Conservation (phyloP, 1,140 invertebrate species). For the Planococcus citri region DNA sequence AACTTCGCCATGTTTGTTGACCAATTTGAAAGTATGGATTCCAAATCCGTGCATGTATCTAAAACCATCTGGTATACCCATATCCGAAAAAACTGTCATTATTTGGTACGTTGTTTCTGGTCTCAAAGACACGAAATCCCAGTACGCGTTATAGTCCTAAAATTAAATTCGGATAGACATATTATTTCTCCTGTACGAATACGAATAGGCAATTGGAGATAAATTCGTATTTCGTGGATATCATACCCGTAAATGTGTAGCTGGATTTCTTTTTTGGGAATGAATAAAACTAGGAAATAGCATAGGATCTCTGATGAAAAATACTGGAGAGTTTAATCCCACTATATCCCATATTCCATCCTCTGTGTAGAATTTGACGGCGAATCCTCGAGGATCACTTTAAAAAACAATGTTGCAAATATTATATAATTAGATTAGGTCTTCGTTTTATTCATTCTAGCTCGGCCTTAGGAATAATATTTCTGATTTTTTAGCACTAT, state of each 20-base stretch:
- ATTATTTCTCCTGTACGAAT: no score
- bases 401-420: no score
- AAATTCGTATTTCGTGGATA: no score
- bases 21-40: constrained; percentile 86
- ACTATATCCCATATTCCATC: constrained; percentile 94
- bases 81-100: constrained; percentile 74
- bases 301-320: constrained; percentile 87
- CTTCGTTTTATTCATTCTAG: no score
- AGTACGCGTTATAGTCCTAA: constrained; percentile 80
- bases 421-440: no score
- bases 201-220: no score
- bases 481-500: no score
- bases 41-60: constrained; percentile 92
- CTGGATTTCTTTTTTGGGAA: constrained; percentile 88
- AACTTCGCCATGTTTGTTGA: constrained; percentile 63
- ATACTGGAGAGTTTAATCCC: constrained; percentile 95
- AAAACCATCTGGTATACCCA: constrained; percentile 86
- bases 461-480: no score
- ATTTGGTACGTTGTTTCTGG: constrained; percentile 82
- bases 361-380: constrained; percentile 91
- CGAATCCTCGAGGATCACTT: constrained; percentile 86
- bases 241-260: constrained; percentile 78
- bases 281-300: constrained; percentile 85
- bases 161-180: no score
- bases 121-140: constrained; percentile 84